Conservation (phyloP, 2,113 vertebrate species). For the Fulmarus glacialis region DNA sequence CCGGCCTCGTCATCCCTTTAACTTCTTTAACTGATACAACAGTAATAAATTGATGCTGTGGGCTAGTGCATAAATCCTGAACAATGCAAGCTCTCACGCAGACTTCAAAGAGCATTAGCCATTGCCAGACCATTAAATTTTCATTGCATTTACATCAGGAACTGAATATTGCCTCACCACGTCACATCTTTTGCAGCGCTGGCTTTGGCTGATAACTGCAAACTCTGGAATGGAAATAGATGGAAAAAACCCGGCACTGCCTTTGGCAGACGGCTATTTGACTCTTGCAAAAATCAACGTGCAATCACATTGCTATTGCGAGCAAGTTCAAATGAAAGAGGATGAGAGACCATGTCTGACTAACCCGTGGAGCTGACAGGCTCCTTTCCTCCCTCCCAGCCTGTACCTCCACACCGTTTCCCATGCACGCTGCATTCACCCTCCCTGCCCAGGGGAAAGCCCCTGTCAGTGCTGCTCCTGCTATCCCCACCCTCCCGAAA, state of each 20-base stretch:
- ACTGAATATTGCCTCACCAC: neutral
- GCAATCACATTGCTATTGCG: neutral
- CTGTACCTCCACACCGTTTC: neutral
- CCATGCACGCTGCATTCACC: neutral
- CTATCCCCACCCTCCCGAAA: neutral
- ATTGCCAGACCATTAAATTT: conserved; percentile 24
- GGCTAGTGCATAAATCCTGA: neutral
- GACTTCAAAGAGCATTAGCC: neutral
- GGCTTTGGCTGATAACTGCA: neutral
- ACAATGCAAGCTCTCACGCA: neutral
- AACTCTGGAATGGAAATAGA: neutral
- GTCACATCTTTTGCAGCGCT: neutral
- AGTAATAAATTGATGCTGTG: neutral
- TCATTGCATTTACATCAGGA: conserved; percentile 12
- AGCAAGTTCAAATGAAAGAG: neutral
- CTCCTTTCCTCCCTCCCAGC: neutral
- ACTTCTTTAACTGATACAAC: neutral
- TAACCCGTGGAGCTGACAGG: neutral
- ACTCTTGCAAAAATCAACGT: neutral
- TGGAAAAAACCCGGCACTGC: neutral
- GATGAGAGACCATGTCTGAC: neutral
- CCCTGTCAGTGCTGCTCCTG: neutral
- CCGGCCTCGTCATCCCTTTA: neutral
- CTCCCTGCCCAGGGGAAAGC: neutral
- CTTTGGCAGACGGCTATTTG: neutral